Evolutionary conservation across 2,888 invertebrate genomes (phyloP), one percentile per base, ranked within the genome.

Genomic region (Philopedon plagiatum): DNA sequence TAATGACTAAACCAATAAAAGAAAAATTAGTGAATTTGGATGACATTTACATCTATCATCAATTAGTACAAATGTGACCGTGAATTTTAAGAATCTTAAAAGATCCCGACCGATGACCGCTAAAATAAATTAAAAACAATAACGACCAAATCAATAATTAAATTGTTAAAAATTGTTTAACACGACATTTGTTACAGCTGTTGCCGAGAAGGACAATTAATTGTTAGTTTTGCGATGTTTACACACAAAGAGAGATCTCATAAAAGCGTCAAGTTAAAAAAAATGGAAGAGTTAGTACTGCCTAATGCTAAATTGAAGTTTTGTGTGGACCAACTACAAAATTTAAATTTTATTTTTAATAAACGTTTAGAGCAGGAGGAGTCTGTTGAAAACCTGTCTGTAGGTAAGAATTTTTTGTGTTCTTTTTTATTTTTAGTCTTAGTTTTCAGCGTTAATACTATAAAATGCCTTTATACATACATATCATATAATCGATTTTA

Each of bases 231-330:
- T 21, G 61, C 73, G 67, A 81, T 81, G 81, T 80, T 80, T 69
- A 66, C 61, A 13, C 78, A 73, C 44, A 78, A 75, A 65, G 74
- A 76, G n/a, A 68, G 64, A 29, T 51, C 67, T 9, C 54, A 73
- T 18, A 80, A 78, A 72, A 76, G 61, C 29, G 79, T 75, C 2
- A 78, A 79, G 57, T 78, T 80, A 63, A 79, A 77, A 60, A 85
- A 84, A 74, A 78, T 83, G 73, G 85, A 86, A 61, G 86, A 86
- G 64, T 77, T 87, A 71, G 82, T 86, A 18, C 80, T 89, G 72
- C 85, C 86, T 71, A 85, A 85, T 51, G 86, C 87, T 37, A 87
- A 86, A 74, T 81, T 88, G 56, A 83, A 83, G 66, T 88, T 89
- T 80, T 86, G 84, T 62, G 80, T 82, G 39, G 86, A 87, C 32